Conservation (phyloP, 2,797 vertebrate species). For the Megaceryle alcyon region DNA sequence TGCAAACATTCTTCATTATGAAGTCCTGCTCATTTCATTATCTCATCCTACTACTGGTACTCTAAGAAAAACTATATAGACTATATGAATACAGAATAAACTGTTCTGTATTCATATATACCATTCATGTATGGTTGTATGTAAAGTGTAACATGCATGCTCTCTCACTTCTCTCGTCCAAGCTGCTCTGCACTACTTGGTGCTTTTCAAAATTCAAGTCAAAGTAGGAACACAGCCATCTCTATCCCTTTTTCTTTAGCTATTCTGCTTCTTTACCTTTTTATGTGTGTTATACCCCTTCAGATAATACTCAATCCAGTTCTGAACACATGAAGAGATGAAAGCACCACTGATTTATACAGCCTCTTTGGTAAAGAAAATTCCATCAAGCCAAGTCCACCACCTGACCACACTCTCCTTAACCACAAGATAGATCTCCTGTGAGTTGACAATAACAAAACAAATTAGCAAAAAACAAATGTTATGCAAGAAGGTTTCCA, state of each 20-base stretch:
- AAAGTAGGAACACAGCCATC: neutral
- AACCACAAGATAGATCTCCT: neutral
- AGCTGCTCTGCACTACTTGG: neutral
- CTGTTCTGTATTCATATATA: neutral
- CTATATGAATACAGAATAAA: no score
- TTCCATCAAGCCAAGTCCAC: neutral
- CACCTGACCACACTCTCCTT: neutral
- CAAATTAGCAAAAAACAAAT: neutral
- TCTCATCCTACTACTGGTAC: neutral
- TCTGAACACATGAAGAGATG: neutral
- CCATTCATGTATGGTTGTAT: neutral
- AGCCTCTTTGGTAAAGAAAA: neutral
- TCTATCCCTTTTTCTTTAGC: neutral
- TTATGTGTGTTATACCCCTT: neutral
- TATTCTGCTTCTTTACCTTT: neutral
- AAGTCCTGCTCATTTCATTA: neutral
- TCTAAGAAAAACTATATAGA: neutral
- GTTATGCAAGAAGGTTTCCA: neutral
- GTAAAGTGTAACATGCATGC: neutral
- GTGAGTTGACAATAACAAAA: rapidly evolving
- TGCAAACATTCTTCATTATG: neutral
- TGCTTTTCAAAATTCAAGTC: neutral
- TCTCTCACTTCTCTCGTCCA: neutral
- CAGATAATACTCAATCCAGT: neutral
- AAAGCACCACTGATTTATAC: neutral